These are phyloP conservation scores for Microcebus murinus DNA, from an alignment of 2,113 vertebrate genomes.

Conservation along the genomic window DNA sequence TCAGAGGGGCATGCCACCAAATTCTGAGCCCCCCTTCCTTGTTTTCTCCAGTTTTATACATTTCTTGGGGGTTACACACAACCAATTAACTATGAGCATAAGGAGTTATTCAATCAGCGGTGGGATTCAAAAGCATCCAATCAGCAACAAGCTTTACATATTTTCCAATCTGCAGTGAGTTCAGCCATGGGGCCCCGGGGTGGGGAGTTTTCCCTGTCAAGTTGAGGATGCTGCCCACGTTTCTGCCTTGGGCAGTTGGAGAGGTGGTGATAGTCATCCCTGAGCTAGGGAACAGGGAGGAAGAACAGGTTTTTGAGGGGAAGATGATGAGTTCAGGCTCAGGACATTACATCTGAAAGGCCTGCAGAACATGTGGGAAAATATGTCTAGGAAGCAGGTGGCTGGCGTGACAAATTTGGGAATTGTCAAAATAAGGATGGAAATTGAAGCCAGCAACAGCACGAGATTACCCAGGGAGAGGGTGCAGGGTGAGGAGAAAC, in stretches of 20 bases:
- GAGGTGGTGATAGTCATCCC: neutral
- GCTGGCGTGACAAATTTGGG: neutral
- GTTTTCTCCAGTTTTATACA: too few relatives aligned
- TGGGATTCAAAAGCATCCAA: too few relatives aligned
- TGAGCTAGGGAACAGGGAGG: neutral
- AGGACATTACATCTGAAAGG: neutral
- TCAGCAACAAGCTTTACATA: too few relatives aligned
- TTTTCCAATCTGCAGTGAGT: too few relatives aligned
- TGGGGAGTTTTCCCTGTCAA: too few relatives aligned
- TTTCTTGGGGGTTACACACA: too few relatives aligned
- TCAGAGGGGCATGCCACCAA: too few relatives aligned
- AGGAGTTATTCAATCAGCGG: too few relatives aligned
- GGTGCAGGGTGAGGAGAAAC: neutral
- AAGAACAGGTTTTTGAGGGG: neutral
- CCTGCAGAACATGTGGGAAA: neutral
- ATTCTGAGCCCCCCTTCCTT: too few relatives aligned
- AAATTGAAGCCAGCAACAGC: neutral
- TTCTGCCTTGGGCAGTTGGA: neutral
- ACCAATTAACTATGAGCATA: too few relatives aligned
- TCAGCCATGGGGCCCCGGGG: too few relatives aligned
- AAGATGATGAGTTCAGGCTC: neutral
- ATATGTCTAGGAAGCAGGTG: neutral
- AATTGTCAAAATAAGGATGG: neutral
- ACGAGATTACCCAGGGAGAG: neutral
- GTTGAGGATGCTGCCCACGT: neutral